phyloP scores from a whole-genome alignment of 2,113 vertebrate species.

The Ophthalmolycus amberensis region DNA sequence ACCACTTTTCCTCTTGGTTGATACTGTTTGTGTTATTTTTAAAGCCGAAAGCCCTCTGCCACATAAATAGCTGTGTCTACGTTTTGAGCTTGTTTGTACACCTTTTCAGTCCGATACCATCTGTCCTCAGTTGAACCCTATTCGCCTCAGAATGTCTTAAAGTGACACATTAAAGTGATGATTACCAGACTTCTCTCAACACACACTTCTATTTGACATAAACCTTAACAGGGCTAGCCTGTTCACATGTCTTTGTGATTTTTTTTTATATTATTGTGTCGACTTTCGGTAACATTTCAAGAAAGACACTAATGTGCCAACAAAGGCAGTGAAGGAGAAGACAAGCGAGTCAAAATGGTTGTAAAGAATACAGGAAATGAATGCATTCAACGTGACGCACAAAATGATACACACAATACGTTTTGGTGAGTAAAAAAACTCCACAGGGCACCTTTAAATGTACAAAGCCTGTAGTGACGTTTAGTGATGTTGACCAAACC shows the following conservation, averaged over 20 bases:
- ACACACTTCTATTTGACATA: neutral
- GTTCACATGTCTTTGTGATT: neutral
- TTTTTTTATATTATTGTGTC: neutral
- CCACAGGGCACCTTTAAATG: neutral
- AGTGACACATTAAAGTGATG: conserved; percentile 21
- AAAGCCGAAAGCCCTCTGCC: neutral
- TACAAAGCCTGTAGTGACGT: neutral
- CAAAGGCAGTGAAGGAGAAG: neutral
- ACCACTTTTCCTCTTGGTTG: neutral
- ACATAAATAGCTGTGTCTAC: conserved; percentile 12
- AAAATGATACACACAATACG: neutral
- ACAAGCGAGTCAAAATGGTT: neutral
- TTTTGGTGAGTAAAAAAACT: neutral
- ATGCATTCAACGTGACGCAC: neutral
- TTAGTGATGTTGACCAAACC: no score
- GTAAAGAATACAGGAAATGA: neutral
- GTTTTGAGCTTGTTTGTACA: conserved; percentile 5
- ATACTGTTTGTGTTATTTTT: conserved; percentile 20
- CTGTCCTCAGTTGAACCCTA: conserved; percentile 4
- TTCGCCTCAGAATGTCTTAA: conserved; percentile 15
- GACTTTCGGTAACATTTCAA: neutral
- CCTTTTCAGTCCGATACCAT: neutral
- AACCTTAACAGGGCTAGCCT: neutral
- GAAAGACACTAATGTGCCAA: neutral
- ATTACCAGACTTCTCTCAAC: conserved; percentile 6